These are phyloP conservation scores for Serranus cabrilla DNA, from an alignment of 2,797 vertebrate genomes.

Conservation along the genomic window DNA sequence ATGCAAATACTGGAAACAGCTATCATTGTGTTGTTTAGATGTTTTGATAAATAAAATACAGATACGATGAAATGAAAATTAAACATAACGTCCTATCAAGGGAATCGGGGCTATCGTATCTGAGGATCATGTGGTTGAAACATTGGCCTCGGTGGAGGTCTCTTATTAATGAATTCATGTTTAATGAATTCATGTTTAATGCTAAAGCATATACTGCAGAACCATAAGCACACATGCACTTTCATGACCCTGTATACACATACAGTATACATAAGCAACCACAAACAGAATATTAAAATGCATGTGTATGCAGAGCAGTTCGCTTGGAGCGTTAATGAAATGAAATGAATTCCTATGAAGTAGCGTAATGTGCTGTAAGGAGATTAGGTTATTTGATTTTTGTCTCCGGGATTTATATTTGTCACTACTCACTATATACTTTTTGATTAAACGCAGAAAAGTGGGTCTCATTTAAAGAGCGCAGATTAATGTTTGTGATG, in stretches of 20 bases:
- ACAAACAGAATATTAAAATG: constrained; percentile 40
- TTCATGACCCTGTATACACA: constrained; percentile 1
- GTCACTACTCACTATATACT: constrained; percentile 43
- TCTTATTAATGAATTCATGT: constrained; percentile 20
- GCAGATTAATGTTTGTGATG: constrained; percentile 50
- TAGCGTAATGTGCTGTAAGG: constrained; percentile 39
- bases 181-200: constrained; percentile 5
- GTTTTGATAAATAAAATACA: too few species aligned
- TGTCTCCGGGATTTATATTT: constrained; percentile 54
- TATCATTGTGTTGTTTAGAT: too few species aligned
- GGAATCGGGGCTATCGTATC: too few species aligned
- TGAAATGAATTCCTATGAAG: constrained; percentile 31
- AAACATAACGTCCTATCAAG: too few species aligned
- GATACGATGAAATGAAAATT: too few species aligned
- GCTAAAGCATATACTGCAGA: constrained; percentile 10
- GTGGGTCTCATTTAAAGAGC: constrained; percentile 41
- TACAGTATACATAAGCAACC: constrained; percentile 15
- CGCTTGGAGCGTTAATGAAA: constrained; percentile 47
- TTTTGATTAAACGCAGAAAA: constrained; percentile 64
- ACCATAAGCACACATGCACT: constrained; percentile 2
- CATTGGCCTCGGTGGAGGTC: too few species aligned
- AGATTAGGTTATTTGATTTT: constrained; percentile 57
- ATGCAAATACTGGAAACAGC: too few species aligned
- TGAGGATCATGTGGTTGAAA: too few species aligned
- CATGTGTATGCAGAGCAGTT: constrained; percentile 20